Conservation (phyloP, 2,888 invertebrate genomes). For the Tupiocoris notatus region DNA sequence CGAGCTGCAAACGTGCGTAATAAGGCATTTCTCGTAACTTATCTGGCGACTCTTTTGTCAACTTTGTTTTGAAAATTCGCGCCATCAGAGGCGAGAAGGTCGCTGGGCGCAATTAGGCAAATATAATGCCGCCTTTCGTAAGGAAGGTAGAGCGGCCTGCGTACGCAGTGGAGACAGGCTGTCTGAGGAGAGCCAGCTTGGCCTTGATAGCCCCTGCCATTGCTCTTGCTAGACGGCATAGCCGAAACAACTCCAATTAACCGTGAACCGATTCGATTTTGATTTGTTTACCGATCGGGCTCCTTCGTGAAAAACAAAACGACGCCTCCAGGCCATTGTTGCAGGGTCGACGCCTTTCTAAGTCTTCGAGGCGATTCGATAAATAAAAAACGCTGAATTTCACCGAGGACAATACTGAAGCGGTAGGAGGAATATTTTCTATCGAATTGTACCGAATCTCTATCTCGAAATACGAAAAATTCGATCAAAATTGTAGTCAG, state of each 20-base stretch:
- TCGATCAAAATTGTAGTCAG: too few relatives aligned
- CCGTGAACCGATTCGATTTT: neutral
- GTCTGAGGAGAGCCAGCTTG: neutral
- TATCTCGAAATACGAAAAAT: too few relatives aligned
- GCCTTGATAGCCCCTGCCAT: neutral
- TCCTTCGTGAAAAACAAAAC: neutral
- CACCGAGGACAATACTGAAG: too few relatives aligned
- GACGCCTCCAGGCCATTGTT: neutral
- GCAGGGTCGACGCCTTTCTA: neutral
- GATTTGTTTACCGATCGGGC: neutral
- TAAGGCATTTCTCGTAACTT: too few relatives aligned
- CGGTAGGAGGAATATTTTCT: too few relatives aligned
- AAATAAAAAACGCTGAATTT: too few relatives aligned
- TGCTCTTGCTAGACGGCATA: too few relatives aligned
- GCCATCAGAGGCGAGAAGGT: neutral
- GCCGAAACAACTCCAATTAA: neutral
- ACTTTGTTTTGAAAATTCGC: neutral
- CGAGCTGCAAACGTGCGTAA: too few relatives aligned
- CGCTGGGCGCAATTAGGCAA: neutral
- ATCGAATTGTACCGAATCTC: too few relatives aligned
- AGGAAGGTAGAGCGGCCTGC: neutral
- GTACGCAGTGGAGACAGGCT: neutral
- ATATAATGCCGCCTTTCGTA: too few relatives aligned
- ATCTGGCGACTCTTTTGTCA: too few relatives aligned
- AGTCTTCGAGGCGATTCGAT: too few relatives aligned